Conservation (phyloP, 1,140 invertebrate genomes). For the Aporrectodea caliginosa region DNA sequence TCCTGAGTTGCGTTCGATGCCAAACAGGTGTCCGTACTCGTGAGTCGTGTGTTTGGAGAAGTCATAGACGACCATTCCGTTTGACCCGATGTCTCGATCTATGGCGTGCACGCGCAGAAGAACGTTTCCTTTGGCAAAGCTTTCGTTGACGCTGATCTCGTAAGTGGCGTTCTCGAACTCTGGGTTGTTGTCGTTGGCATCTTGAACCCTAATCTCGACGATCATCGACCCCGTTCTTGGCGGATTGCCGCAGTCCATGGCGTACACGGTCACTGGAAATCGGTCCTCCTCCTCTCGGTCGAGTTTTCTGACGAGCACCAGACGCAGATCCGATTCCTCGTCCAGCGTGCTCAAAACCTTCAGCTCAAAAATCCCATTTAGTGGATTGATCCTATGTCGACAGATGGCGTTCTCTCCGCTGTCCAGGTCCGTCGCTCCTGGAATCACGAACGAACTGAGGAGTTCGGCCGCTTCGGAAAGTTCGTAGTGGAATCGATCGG, state of each 20-base stretch:
- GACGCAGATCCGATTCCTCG: slow-evolving; percentile 15
- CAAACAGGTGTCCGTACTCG: slow-evolving; percentile 10
- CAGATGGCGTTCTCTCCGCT: slow-evolving; percentile 6
- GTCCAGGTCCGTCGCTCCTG: slow-evolving; percentile 27
- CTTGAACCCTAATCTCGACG: slow-evolving; percentile 20
- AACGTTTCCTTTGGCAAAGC: slow-evolving; percentile 64
- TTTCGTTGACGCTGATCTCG: slow-evolving; percentile 70
- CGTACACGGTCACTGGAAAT: slow-evolving; percentile 21
- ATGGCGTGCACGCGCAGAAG: slow-evolving; percentile 68
- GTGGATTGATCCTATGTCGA: slow-evolving; percentile 13
- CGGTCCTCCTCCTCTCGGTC: slow-evolving; percentile 21
- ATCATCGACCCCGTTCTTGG: slow-evolving; percentile 25
- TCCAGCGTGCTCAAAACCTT: slow-evolving; percentile 23
- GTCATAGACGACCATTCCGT: slow-evolving; percentile 73
- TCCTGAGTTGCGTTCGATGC: slow-evolving; percentile 15
- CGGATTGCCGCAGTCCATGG: slow-evolving; percentile 20
- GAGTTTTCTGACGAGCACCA: slow-evolving; percentile 17
- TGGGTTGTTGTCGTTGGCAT: slow-evolving; percentile 31
- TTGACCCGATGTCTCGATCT: slow-evolving; percentile 73
- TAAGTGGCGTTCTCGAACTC: slow-evolving; percentile 58
- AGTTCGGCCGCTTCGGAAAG: slow-evolving; percentile 56
- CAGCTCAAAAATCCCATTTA: slow-evolving; percentile 20
- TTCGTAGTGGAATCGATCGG: slow-evolving; percentile 30
- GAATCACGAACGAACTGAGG: slow-evolving; percentile 62
- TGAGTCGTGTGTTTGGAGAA: slow-evolving; percentile 61